Percentiles rank a stretch among this genome's conserved stretches.
phyloP scores from a whole-genome alignment of 2,888 invertebrate genomes.

The Drosophila melanosoma region DNA sequence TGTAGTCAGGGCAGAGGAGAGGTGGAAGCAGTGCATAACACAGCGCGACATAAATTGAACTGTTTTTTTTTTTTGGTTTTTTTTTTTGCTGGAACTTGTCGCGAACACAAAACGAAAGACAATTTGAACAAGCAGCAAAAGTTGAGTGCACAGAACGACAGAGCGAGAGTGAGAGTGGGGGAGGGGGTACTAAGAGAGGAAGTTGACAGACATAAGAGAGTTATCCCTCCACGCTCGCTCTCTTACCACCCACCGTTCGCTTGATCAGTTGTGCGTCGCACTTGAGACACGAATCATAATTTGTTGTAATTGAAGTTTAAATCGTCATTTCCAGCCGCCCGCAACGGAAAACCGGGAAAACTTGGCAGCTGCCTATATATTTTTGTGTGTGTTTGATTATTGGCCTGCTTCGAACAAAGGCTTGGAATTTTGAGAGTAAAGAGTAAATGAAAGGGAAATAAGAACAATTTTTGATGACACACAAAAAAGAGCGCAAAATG shows the following conservation, averaged over 20 bases:
- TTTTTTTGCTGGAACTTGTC: constrained; percentile 71
- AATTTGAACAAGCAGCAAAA: constrained; percentile 16
- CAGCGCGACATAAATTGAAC: constrained; percentile 77
- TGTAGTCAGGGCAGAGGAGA: neutral
- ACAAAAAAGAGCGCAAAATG: neutral
- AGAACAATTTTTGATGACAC: neutral
- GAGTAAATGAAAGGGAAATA: neutral
- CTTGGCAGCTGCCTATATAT: constrained; percentile 35
- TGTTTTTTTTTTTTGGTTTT: constrained; percentile 73
- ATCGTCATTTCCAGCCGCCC: constrained; percentile 19
- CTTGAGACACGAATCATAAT: constrained; percentile 70
- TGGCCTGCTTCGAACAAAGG: neutral
- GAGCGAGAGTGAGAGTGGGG: neutral
- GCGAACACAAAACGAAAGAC: constrained; percentile 34
- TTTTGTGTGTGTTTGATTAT: constrained; percentile 34
- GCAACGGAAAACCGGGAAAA: constrained; percentile 13
- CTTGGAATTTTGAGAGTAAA: neutral
- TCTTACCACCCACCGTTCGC: neutral
- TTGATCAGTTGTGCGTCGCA: constrained; percentile 31
- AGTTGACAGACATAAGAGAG: constrained; percentile 15
- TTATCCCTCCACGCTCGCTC: constrained; percentile 10
- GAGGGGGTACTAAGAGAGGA: neutral
- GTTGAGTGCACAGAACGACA: neutral
- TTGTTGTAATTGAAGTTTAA: constrained; percentile 76
- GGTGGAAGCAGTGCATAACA: constrained; percentile 55